A percentile compares a stretch with the other conserved stretches of the same genome.
phyloP scores from a whole-genome alignment of 2,113 vertebrate species.

The Phalacrocorax pelagicus region DNA sequence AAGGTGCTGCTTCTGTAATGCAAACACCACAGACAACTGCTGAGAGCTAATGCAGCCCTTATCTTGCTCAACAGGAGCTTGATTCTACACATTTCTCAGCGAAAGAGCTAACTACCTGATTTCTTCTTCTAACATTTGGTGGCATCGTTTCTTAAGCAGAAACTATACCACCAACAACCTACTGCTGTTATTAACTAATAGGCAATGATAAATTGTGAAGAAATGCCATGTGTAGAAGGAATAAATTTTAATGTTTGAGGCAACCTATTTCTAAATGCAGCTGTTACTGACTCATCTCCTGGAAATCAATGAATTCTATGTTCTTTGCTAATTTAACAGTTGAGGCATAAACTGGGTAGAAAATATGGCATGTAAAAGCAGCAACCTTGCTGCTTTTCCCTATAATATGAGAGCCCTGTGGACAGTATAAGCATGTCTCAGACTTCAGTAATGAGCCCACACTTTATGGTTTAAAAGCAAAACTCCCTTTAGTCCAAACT shows the following conservation, averaged over 20 bases:
- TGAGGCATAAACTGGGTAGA: background rate
- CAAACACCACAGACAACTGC: conserved; percentile 42
- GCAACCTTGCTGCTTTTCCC: background rate
- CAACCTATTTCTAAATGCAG: background rate
- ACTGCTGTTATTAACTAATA: background rate
- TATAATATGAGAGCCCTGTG: background rate
- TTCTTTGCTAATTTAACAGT: background rate
- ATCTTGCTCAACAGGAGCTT: conserved; percentile 44
- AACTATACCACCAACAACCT: background rate
- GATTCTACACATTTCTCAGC: conserved; percentile 34
- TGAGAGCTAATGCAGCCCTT: conserved; percentile 48
- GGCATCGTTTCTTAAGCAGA: conserved; percentile 27
- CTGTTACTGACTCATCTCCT: background rate
- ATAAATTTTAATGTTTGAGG: background rate
- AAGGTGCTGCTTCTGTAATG: conserved; percentile 32
- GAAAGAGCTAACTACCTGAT: background rate
- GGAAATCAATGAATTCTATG: background rate
- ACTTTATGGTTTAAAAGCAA: background rate
- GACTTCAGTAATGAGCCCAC: background rate
- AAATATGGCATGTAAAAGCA: background rate
- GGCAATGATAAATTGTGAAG: background rate
- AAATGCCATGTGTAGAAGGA: background rate
- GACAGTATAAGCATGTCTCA: background rate
- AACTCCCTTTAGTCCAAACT: background rate
- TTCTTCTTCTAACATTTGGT: conserved; percentile 43